A percentile compares a stretch with the other conserved stretches of the same genome.
Evolutionary conservation across 2,888 invertebrate genomes (phyloP).

Genomic region (Limulus polyphemus): DNA sequence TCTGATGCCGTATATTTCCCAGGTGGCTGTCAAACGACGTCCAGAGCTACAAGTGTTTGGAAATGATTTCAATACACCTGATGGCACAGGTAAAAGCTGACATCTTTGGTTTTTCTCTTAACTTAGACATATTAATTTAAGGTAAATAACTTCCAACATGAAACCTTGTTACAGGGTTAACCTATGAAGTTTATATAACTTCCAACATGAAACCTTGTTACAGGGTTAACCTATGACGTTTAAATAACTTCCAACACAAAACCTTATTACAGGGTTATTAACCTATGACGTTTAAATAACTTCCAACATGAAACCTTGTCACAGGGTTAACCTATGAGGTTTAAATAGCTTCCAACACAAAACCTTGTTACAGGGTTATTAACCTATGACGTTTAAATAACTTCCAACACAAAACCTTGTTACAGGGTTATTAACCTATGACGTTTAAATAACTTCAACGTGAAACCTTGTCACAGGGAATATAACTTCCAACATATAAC

Average conservation of each 20-base stretch:
- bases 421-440: neutral
- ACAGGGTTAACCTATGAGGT: neutral
- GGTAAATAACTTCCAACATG: neutral
- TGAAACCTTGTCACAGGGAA: too few species aligned
- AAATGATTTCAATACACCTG: constrained; percentile 68
- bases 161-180: neutral
- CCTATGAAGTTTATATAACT: neutral
- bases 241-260: too few species aligned
- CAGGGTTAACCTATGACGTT: neutral
- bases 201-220: too few species aligned
- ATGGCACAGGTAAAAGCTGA: constrained; percentile 61
- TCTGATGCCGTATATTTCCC: constrained; percentile 51
- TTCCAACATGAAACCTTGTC: neutral
- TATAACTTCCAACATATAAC: too few species aligned
- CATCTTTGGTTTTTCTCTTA: neutral
- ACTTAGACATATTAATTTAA: neutral
- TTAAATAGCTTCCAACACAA: too few species aligned
- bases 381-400: too few species aligned
- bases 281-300: too few species aligned
- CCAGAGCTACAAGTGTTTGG: constrained; percentile 66
- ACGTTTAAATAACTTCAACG: too few species aligned
- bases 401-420: neutral
- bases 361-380: too few species aligned
- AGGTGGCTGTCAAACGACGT: constrained; percentile 77
- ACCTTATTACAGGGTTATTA: too few species aligned